Conservation (phyloP, 2,797 vertebrate species). For the Sphaeramia orbicularis region DNA sequence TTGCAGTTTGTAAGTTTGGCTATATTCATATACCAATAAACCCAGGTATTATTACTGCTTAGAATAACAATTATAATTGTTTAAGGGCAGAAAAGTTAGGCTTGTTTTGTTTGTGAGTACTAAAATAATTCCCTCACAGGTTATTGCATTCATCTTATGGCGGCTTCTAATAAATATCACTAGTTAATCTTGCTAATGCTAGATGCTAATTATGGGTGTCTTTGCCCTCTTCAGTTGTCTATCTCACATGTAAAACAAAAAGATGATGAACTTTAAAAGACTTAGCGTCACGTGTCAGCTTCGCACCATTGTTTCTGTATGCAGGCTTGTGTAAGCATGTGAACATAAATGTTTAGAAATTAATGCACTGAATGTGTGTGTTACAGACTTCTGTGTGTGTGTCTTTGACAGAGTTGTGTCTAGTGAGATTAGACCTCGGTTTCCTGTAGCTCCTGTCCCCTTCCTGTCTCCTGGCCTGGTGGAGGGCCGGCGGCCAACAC, state of each 20-base stretch:
- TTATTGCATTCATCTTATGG: constrained; percentile 4
- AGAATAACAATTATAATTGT: not conserved
- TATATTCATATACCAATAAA: constrained; percentile 11
- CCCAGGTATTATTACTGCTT: constrained; percentile 3
- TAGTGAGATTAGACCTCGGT: constrained; percentile 73
- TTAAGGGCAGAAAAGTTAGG: constrained; percentile 6
- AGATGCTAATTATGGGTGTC: constrained; percentile 14
- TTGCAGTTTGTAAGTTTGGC: constrained; percentile 1
- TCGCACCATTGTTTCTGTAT: constrained; percentile 20
- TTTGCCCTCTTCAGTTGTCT: constrained; percentile 24
- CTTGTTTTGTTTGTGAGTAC: constrained; percentile 21
- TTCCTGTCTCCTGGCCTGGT: constrained; percentile 71
- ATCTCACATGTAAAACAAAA: constrained; percentile 15
- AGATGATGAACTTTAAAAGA: constrained; percentile 12
- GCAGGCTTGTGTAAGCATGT: constrained; percentile 7
- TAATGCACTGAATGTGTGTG: constrained; percentile 8
- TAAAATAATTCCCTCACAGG: not conserved
- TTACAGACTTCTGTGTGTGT: constrained; percentile 25
- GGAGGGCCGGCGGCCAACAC: constrained; percentile 28
- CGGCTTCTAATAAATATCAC: not conserved
- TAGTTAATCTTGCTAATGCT: not conserved
- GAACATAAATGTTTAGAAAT: constrained; percentile 26
- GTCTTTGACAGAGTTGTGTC: constrained; percentile 76
- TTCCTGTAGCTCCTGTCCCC: constrained; percentile 74
- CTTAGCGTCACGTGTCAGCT: constrained; percentile 26